Base-by-base conservation (phyloP, 2,113 vertebrate genomes). In the Procapra przewalskii region DNA sequence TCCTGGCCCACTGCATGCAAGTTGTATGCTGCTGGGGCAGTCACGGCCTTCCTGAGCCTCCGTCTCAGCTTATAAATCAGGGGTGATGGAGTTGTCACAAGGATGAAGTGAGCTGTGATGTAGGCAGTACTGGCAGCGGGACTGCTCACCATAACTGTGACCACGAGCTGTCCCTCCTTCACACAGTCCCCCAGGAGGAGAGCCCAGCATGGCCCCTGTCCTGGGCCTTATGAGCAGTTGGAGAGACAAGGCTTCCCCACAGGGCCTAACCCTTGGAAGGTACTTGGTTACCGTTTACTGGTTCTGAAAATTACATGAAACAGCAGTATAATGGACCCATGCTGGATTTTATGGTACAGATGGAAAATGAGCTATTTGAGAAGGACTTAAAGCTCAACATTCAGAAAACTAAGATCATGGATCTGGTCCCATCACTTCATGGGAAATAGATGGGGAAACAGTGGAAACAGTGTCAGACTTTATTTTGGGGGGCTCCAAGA, bases 91-190 rank as follows among this genome's bases (percentile, higher is more conserved):
- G 43, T 0, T 31, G 45, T 31, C 6, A 0, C 16, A 12, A 48
- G 11, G 29, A 1, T 40, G 4, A 12, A 11, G 3, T 31, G 36
- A 81, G 52, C n/a, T 16, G 1, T 21, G 14, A 4, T 0, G 1
- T 10, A n/a, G 31, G 77, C 64, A 3, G 17, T 7, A 1, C 16
- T 31, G 75, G 31, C 57, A 3, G 9, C 0, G 13, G 16, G 67
- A 3, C 6, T 5, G 11, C 54, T 25, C 23, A 1, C 16, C 3
- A 0, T 52, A 57, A n/a, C 43, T 4, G 12, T 36, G 59, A 23
- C 31, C 6, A 1, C 13, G 23, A 9, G 29, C 48, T 54, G 40
- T 16, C 3, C 3, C 23, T 33, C 14, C 12, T 33, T 23, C 5
- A 4, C 7, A 3, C 54, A 21, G 1, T 0, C 11, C 36, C 12